A percentile compares a stretch with the other conserved stretches of the same genome.
phyloP scores from a whole-genome alignment of 2,113 vertebrate genomes.

The Drymodes brunneopygia region DNA sequence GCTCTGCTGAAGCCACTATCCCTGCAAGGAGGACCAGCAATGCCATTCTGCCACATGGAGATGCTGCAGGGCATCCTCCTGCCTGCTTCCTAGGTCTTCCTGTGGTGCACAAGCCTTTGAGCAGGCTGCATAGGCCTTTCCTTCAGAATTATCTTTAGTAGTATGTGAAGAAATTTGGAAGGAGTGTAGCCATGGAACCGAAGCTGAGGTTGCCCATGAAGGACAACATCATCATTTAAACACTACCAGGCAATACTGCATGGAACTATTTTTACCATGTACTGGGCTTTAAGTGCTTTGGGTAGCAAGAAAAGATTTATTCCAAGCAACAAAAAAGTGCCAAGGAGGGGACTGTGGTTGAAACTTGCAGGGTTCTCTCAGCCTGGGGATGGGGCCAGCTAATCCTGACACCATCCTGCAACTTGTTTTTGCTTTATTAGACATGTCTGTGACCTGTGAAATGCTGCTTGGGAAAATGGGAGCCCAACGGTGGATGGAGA shows the following conservation, averaged over 20 bases:
- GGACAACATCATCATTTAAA: not conserved
- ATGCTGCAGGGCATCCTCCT: not conserved
- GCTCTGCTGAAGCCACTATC: not conserved
- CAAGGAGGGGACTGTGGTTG: not conserved
- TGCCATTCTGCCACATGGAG: not conserved
- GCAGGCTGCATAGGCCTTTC: not conserved
- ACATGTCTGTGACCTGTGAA: not conserved
- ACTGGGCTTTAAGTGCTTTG: not conserved
- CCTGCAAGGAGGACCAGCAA: not conserved
- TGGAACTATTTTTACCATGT: not conserved
- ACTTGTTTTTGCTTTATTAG: not conserved
- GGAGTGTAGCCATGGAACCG: not conserved
- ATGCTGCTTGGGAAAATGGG: not conserved
- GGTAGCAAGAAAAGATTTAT: not conserved
- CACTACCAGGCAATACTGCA: not conserved
- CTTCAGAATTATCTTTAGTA: not conserved
- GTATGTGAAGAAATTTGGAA: not conserved
- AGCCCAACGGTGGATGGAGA: not conserved
- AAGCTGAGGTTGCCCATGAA: not conserved
- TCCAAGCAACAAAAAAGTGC: not conserved
- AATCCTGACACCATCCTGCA: not conserved
- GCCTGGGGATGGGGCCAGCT: not conserved
- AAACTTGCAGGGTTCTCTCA: not conserved
- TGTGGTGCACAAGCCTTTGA: not conserved
- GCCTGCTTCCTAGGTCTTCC: not conserved